Conservation (phyloP, 2,797 vertebrate genomes). For the Tadarida brasiliensis region DNA sequence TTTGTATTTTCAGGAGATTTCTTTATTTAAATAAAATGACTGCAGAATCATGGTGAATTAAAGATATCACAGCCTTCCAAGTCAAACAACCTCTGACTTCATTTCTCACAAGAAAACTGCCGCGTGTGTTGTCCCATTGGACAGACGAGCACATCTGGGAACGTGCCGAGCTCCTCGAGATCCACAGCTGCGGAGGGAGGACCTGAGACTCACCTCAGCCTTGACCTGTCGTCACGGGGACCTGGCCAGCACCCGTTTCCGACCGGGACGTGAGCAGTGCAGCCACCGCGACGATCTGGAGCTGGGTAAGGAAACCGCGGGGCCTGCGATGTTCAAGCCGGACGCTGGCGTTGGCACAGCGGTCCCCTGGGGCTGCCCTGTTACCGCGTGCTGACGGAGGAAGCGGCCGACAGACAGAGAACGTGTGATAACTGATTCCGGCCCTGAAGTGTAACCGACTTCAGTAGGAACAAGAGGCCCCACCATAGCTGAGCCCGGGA, state of each 20-base stretch:
- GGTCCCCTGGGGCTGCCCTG: no score
- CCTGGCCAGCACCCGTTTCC: neutral
- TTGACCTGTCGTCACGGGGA: neutral
- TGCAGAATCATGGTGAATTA: neutral
- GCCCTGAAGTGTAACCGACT: no score
- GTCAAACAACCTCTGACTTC: neutral
- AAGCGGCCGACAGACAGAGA: neutral
- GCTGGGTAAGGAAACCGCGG: no score
- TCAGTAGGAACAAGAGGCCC: neutral
- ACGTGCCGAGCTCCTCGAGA: neutral
- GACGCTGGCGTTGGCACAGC: neutral
- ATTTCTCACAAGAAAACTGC: neutral
- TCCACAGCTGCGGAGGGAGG: neutral
- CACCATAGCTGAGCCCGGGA: neutral
- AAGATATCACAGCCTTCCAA: neutral
- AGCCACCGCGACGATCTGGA: no score
- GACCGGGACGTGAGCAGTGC: neutral
- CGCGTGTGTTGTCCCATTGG: neutral
- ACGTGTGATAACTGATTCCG: neutral
- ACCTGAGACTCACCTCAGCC: neutral
- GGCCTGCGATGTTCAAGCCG: no score
- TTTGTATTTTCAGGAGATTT: neutral
- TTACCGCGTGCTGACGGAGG: neutral
- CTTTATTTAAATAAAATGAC: neutral
- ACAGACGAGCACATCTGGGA: neutral